Percentiles rank a stretch among this genome's conserved stretches.
phyloP scores from a whole-genome alignment of 2,113 vertebrate species.

The Mesoclemmys tuberculata region DNA sequence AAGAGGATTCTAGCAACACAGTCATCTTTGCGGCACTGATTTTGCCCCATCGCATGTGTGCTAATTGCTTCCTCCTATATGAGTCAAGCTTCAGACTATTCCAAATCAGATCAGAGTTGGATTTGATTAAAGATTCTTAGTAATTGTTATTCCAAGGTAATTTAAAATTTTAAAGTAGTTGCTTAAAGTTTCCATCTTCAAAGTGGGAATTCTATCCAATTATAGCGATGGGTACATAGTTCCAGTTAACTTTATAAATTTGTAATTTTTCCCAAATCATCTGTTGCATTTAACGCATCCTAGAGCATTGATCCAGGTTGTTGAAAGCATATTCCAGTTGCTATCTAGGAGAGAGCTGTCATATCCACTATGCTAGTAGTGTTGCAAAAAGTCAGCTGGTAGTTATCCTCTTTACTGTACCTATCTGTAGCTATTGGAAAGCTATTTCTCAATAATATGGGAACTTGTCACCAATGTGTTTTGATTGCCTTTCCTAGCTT shows the following conservation, averaged over 20 bases:
- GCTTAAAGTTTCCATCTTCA: slow-evolving; percentile 29
- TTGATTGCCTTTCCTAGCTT: background rate
- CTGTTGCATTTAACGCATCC: background rate
- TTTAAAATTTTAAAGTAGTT: slow-evolving; percentile 25
- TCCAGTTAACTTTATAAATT: slow-evolving; percentile 41
- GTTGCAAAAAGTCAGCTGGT: background rate
- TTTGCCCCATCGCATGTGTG: slow-evolving; percentile 20
- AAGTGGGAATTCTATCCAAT: slow-evolving; percentile 37
- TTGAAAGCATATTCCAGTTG: background rate
- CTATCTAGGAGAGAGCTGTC: background rate
- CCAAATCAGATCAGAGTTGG: slow-evolving; percentile 33
- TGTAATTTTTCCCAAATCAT: background rate
- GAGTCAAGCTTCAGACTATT: background rate
- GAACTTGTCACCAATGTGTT: background rate
- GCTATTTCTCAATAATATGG: background rate
- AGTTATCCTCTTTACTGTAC: background rate
- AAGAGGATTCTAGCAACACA: slow-evolving; percentile 8
- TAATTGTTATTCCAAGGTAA: slow-evolving; percentile 49
- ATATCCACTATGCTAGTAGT: rapidly evolving
- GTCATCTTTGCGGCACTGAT: background rate
- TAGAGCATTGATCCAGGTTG: background rate
- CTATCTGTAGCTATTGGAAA: background rate
- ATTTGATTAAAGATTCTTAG: slow-evolving; percentile 28
- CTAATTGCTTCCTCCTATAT: slow-evolving; percentile 49
- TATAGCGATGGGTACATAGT: slow-evolving; percentile 9